A percentile compares a stretch with the other conserved stretches of the same genome.
phyloP scores from a whole-genome alignment of 2,888 invertebrate genomes.

The Eucriotettix oculatus region DNA sequence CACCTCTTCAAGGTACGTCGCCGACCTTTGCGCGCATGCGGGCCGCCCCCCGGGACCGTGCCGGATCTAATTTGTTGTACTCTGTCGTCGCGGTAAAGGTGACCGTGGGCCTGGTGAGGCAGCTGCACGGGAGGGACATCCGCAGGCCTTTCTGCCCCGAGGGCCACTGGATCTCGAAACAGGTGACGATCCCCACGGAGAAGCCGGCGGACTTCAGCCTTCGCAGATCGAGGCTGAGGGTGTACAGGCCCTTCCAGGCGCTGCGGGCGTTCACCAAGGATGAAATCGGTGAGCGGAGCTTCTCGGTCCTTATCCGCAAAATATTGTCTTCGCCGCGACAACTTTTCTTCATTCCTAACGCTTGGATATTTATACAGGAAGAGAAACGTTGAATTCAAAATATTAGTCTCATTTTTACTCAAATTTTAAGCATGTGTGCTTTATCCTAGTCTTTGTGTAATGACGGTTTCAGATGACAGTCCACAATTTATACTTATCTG shows the following conservation, averaged over 20 bases:
- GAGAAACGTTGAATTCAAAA: neutral
- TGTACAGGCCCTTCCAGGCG: slow-evolving; percentile 33
- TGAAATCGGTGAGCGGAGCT: slow-evolving; percentile 25
- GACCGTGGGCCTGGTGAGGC: slow-evolving; percentile 57
- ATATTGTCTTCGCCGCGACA: neutral
- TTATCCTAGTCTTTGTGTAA: neutral
- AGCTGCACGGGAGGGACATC: slow-evolving; percentile 72
- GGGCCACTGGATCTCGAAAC: slow-evolving; percentile 45
- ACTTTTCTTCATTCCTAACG: neutral
- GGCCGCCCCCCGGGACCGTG: too few relatives aligned
- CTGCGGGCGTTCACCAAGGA: slow-evolving; percentile 36
- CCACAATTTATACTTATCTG: too few relatives aligned
- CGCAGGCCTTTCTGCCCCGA: slow-evolving; percentile 61
- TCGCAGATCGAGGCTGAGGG: slow-evolving; percentile 25
- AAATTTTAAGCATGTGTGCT: too few relatives aligned
- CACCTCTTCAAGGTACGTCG: slow-evolving; percentile 53
- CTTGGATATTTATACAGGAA: too few relatives aligned
- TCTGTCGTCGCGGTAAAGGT: slow-evolving; percentile 22
- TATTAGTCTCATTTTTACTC: neutral
- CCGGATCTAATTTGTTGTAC: too few relatives aligned
- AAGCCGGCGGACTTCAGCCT: slow-evolving; percentile 36
- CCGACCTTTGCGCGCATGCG: too few relatives aligned
- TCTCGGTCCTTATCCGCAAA: neutral
- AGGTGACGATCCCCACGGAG: slow-evolving; percentile 32
- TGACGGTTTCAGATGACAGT: too few relatives aligned